Base-by-base conservation (phyloP, 2,797 vertebrate species). In the Pseudochaenichthys georgianus region DNA sequence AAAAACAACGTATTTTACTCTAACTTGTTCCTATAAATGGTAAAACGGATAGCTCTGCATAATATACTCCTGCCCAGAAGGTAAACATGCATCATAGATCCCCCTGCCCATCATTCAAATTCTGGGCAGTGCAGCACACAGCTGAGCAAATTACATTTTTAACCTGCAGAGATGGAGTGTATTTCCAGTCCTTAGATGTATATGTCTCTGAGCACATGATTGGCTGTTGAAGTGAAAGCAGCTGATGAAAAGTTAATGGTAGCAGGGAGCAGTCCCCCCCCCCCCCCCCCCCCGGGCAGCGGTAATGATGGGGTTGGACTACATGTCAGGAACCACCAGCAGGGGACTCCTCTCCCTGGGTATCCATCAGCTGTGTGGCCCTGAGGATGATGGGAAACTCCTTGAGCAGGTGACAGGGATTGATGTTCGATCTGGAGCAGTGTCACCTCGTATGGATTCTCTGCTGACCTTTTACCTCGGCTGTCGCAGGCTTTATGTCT, bases 231-330 rank as follows among this genome's bases (percentile, higher is more conserved):
- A 65, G 9, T 19, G 48, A 64, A 34, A 51, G n/a, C 68, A 50
- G 66, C 74, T 86, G 71, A 86, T 87, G 73, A 88, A 88, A 84
- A 78, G 64, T 86, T 85, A 89, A 85, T 89, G 66, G 42, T 60
- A 45, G 63, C 74, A 68, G 53, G 4, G 42, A 72, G 74, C 57
- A 45, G 61, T 72, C 43, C 80, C 87, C 82, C 65, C 31, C 23
- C 23, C 3, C 23, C 28, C 72, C 46, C 64, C 77, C 80, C 87
- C 82, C 65, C 31, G 43, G 67, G 70, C 60, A 55, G 47, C 73
- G 11, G 81, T 89, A 89, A 90, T 88, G 78, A 85, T 62, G 13
- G 58, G 55, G 9, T 76, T 62, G n/a, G 54, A 71, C 79, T 82
- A 17, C 59, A 67, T 80, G 83, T 77, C 66, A 83, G 77, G 69